phyloP scores from a whole-genome alignment of 2,888 invertebrate genomes.

The Cyclophora albipunctata region DNA sequence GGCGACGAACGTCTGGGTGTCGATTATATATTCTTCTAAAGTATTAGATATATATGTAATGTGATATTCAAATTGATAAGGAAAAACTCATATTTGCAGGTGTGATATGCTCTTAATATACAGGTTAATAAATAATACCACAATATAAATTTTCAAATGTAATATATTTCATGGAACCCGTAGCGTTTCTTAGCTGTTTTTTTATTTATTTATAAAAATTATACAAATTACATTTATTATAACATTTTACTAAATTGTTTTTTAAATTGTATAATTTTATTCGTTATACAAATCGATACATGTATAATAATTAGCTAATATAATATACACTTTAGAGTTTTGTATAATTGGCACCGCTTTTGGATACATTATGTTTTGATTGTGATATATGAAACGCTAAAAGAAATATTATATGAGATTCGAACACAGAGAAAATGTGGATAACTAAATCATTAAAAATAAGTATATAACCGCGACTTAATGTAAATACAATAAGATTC shows the following conservation, averaged over 20 bases:
- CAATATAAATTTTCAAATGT: slow-evolving; percentile 53
- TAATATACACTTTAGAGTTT: slow-evolving; percentile 11
- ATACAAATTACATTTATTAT: slow-evolving; percentile 25
- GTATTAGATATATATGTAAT: no score
- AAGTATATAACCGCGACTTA: slow-evolving; percentile 72
- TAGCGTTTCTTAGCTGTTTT: slow-evolving; percentile 73
- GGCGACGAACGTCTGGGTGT: no score
- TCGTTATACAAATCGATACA: slow-evolving; percentile 19
- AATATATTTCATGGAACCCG: slow-evolving; percentile 74
- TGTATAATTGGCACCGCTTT: slow-evolving; percentile 21
- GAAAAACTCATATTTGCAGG: no score
- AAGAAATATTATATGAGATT: slow-evolving; percentile 57
- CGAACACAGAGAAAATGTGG: slow-evolving; percentile 53
- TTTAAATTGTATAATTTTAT: slow-evolving; percentile 23
- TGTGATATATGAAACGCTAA: slow-evolving; percentile 49
- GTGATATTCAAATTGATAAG: no score
- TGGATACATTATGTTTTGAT: slow-evolving; percentile 8
- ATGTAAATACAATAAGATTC: slow-evolving; percentile 9
- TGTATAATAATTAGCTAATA: slow-evolving; percentile 12
- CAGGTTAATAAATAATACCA: slow-evolving; percentile 26
- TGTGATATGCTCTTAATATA: background rate
- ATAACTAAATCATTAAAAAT: slow-evolving; percentile 47
- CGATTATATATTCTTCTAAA: no score
- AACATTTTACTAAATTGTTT: slow-evolving; percentile 32
- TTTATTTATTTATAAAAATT: slow-evolving; percentile 55